A percentile compares a stretch with the other conserved stretches of the same genome.
phyloP scores from a whole-genome alignment of 2,888 invertebrate species.

The Junonia oenone region DNA sequence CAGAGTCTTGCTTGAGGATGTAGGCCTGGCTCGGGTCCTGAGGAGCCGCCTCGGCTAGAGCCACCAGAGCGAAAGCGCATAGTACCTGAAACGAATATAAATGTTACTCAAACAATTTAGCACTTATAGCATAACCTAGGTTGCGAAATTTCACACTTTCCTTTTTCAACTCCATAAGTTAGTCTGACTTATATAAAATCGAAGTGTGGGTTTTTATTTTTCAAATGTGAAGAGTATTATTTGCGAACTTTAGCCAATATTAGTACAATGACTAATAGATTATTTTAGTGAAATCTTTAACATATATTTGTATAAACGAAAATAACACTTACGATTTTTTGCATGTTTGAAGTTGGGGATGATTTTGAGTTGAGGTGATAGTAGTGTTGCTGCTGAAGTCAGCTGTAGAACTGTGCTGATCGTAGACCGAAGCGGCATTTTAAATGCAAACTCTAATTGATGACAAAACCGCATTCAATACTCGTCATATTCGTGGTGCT shows the following conservation, averaged over 20 bases:
- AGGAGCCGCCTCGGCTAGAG: slow-evolving; percentile 49
- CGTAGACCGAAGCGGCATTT: slow-evolving; percentile 35
- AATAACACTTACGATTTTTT: slow-evolving; percentile 53
- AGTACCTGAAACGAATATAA: slow-evolving; percentile 40
- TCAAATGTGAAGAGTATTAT: background rate
- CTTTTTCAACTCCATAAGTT: background rate
- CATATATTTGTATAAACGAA: background rate
- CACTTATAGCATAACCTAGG: background rate
- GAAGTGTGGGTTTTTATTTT: background rate
- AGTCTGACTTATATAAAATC: background rate
- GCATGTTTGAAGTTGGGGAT: slow-evolving; percentile 44
- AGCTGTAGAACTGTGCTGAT: slow-evolving; percentile 45
- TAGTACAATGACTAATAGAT: background rate
- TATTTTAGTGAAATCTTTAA: background rate
- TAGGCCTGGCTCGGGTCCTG: slow-evolving; percentile 45
- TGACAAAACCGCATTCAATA: slow-evolving; percentile 51
- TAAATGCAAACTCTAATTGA: slow-evolving; percentile 52
- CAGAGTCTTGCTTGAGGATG: slow-evolving; percentile 56
- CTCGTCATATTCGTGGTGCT: slow-evolving; percentile 54
- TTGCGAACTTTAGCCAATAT: background rate
- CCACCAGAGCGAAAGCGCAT: slow-evolving; percentile 49
- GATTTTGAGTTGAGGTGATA: slow-evolving; percentile 30
- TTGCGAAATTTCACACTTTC: slow-evolving; percentile 6
- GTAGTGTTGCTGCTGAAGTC: slow-evolving; percentile 38
- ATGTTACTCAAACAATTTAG: background rate